A percentile compares a stretch with the other conserved stretches of the same genome.
These are phyloP conservation scores for Chiroxiphia lanceolata DNA, from an alignment of 2,797 vertebrate species.

Conservation along the genomic window DNA sequence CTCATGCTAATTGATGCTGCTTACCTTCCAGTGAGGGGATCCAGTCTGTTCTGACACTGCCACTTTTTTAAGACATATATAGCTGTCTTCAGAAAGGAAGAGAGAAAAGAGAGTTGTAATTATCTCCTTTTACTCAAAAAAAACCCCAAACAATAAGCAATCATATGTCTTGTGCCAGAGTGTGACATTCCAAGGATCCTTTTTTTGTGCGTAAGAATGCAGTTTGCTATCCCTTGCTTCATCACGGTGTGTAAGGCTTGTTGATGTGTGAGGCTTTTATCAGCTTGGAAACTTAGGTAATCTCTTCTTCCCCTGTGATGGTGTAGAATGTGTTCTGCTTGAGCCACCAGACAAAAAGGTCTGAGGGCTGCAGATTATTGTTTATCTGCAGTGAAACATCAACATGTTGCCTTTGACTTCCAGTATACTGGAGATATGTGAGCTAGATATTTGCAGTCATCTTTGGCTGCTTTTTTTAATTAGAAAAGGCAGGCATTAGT, in stretches of 20 bases:
- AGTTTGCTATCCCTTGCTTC: not conserved
- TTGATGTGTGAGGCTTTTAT: not conserved
- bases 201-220: not conserved
- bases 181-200: not conserved
- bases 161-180: not conserved
- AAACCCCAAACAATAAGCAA: accelerated
- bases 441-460: not conserved
- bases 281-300: not conserved
- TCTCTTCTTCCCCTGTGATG: not conserved
- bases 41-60: not conserved
- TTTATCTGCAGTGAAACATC: not conserved
- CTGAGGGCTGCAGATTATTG: not conserved
- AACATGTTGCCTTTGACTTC: not conserved
- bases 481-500: not conserved
- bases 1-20: not conserved
- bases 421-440: not conserved
- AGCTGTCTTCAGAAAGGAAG: not conserved
- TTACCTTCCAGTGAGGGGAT: not conserved
- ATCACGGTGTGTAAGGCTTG: not conserved
- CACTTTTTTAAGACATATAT: not conserved
- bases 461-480: not conserved
- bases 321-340: not conserved
- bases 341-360: not conserved
- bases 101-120: not conserved
- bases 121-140: not conserved